Conservation (phyloP, 2,113 vertebrate genomes). For the Hemichromis elongatus region DNA sequence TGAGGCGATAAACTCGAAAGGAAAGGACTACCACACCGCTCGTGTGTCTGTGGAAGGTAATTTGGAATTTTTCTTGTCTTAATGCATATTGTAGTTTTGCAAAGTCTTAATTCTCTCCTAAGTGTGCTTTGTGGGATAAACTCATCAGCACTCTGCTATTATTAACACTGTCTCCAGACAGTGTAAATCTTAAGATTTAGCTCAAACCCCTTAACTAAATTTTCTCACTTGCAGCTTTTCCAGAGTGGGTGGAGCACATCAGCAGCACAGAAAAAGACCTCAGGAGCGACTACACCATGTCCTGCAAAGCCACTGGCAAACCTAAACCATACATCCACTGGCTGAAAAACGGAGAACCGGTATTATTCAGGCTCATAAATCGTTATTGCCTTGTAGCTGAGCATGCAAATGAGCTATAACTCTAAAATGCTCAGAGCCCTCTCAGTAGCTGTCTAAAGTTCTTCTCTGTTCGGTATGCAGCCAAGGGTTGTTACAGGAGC, state of each 20-base stretch:
- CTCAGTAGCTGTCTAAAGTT: neutral
- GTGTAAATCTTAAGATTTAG: neutral
- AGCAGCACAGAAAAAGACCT: conserved; percentile 87
- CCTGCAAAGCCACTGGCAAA: conserved; percentile 85
- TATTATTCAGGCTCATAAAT: conserved; percentile 53
- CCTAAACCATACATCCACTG: conserved; percentile 86
- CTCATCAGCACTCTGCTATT: neutral
- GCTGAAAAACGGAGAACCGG: conserved; percentile 85
- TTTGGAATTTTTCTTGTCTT: neutral
- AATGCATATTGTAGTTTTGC: neutral
- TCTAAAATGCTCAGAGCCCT: neutral
- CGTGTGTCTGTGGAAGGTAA: conserved; percentile 86
- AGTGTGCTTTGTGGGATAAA: neutral
- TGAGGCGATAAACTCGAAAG: conserved; percentile 87
- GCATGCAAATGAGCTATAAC: neutral
- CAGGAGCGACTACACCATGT: conserved; percentile 84
- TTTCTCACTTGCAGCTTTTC: conserved; percentile 76
- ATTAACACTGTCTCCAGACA: neutral
- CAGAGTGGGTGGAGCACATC: conserved; percentile 90
- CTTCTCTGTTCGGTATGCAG: neutral
- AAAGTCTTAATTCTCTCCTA: neutral
- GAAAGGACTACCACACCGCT: conserved; percentile 85
- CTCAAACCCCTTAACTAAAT: neutral
- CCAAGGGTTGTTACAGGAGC: neutral
- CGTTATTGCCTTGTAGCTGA: neutral